These are phyloP conservation scores for Ophion costatus DNA, from an alignment of 2,888 invertebrate genomes.

Conservation along the genomic window DNA sequence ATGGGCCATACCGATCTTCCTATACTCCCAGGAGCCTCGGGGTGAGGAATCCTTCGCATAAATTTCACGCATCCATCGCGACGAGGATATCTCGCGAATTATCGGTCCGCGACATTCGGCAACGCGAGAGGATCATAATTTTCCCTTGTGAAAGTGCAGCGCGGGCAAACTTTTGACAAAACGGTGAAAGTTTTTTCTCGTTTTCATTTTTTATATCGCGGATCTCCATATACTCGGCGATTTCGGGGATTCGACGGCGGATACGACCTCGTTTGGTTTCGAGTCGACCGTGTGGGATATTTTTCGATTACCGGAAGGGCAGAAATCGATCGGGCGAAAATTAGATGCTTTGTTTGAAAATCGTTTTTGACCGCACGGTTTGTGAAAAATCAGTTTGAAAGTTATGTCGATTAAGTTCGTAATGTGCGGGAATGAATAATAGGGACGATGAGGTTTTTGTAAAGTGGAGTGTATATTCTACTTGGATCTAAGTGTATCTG, in stretches of 20 bases:
- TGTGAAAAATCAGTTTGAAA: no score
- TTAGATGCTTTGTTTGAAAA: no score
- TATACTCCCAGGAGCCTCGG: constrained; percentile 38
- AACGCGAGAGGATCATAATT: constrained; percentile 17
- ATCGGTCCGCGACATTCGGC: background rate
- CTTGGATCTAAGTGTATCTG: no score
- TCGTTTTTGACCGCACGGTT: no score
- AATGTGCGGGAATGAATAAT: no score
- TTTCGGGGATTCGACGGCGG: constrained; percentile 1
- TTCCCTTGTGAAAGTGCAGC: constrained; percentile 33
- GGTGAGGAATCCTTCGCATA: constrained; percentile 35
- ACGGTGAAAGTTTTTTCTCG: constrained; percentile 57
- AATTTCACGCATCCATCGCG: constrained; percentile 60
- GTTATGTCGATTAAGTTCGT: no score
- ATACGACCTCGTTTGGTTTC: no score
- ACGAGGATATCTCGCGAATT: constrained; percentile 8
- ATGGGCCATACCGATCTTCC: constrained; percentile 77
- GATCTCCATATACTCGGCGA: background rate
- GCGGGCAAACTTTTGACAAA: constrained; percentile 39
- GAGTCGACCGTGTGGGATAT: no score
- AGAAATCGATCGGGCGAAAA: no score
- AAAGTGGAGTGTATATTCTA: no score
- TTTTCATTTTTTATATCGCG: constrained; percentile 12
- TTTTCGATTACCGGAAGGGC: no score
- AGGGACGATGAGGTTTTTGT: no score